A percentile compares a stretch with the other conserved stretches of the same genome.
Conservation (phyloP, 1,140 invertebrate species). For the Euschistus heros region DNA sequence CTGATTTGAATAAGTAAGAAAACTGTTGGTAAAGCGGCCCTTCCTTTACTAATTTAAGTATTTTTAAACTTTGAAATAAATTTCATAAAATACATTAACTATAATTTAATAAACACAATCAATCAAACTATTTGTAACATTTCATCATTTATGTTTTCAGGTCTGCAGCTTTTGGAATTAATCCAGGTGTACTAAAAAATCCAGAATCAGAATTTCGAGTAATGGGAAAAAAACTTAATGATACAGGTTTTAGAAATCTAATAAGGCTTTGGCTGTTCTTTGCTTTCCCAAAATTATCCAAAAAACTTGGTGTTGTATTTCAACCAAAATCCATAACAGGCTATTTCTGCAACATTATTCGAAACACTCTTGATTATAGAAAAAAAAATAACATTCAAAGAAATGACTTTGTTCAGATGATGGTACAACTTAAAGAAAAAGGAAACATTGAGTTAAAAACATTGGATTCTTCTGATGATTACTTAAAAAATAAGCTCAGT, state of each 20-base stretch:
- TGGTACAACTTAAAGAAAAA: conserved; percentile 28
- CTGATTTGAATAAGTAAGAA: no score
- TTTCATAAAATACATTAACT: no score
- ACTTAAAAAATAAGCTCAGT: neutral
- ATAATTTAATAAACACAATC: no score
- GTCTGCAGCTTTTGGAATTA: conserved; percentile 45
- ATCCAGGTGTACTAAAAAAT: conserved; percentile 42
- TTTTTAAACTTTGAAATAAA: no score
- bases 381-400: conserved; percentile 19
- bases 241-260: neutral
- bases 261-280: neutral
- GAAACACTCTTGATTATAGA: conserved; percentile 28
- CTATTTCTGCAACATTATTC: conserved; percentile 27
- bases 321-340: conserved; percentile 22
- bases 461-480: conserved; percentile 12
- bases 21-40: no score
- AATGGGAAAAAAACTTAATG: conserved; percentile 34
- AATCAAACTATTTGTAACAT: no score
- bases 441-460: conserved; percentile 14
- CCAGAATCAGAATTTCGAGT: conserved; percentile 39
- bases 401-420: conserved; percentile 31
- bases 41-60: no score
- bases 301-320: conserved; percentile 10
- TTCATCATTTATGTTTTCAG: neutral
- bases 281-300: conserved; percentile 19